Conservation (phyloP, 2,797 vertebrate species). For the Denticeps clupeoides region DNA sequence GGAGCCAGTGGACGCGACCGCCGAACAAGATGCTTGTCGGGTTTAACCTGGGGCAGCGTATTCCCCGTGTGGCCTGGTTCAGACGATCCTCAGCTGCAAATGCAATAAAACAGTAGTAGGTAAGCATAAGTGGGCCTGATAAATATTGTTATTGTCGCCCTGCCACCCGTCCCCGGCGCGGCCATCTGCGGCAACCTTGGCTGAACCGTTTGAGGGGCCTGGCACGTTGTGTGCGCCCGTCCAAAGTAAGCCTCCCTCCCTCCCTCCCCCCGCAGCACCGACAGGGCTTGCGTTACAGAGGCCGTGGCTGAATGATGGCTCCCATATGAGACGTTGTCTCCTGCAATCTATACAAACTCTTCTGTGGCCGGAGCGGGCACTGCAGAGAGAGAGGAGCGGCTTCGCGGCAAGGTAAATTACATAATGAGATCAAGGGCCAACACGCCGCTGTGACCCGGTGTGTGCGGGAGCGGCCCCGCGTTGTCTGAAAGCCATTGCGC, state of each 20-base stretch:
- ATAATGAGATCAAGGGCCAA: conserved; percentile 53
- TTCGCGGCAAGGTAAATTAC: conserved; percentile 41
- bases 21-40: too few species aligned
- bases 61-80: neutral
- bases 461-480: conserved; percentile 36
- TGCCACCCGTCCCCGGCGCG: neutral
- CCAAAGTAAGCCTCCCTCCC: neutral
- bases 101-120: neutral
- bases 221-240: neutral
- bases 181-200: neutral
- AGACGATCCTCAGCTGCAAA: conserved; percentile 1
- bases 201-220: too few species aligned
- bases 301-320: neutral
- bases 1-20: too few species aligned
- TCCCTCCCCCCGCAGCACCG: neutral
- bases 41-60: too few species aligned
- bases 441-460: conserved; percentile 45
- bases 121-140: neutral
- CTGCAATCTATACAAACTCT: conserved; percentile 4
- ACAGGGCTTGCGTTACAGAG: conserved; percentile 2
- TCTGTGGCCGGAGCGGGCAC: conserved; percentile 10
- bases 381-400: conserved; percentile 22
- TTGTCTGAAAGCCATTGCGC: conserved; percentile 47
- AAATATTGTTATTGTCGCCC: neutral
- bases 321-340: conserved; percentile 1